These are phyloP conservation scores for Troides helena DNA, from an alignment of 2,888 invertebrate species.

Conservation along the genomic window DNA sequence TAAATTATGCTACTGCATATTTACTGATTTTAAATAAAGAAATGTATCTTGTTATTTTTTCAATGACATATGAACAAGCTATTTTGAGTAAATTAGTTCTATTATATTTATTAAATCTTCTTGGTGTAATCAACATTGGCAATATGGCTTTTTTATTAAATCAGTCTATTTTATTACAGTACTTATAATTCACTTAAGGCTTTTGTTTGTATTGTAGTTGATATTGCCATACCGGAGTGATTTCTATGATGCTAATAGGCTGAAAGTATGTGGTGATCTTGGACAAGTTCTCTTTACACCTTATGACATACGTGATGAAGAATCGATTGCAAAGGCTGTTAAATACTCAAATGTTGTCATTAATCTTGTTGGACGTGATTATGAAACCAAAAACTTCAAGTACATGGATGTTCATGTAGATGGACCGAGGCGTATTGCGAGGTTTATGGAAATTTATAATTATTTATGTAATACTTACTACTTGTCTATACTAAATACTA, in stretches of 20 bases:
- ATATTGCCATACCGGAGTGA: conserved; percentile 96
- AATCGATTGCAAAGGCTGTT: conserved; percentile 89
- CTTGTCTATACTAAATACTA: neutral
- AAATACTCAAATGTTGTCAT: conserved; percentile 98
- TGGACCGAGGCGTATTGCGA: conserved; percentile 91
- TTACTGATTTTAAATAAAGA: no score
- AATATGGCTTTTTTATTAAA: neutral
- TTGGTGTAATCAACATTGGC: no score
- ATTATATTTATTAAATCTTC: no score
- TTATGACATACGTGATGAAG: conserved; percentile 91
- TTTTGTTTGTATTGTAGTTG: conserved; percentile 79
- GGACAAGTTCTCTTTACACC: conserved; percentile 96
- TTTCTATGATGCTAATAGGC: conserved; percentile 85
- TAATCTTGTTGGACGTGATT: conserved; percentile 95
- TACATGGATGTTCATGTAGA: conserved; percentile 93
- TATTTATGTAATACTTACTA: neutral
- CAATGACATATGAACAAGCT: no score
- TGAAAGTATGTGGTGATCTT: conserved; percentile 95
- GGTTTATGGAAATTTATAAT: conserved; percentile 53
- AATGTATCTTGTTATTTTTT: no score
- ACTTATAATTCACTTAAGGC: neutral
- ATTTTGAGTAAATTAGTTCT: no score
- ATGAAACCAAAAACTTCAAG: conserved; percentile 94
- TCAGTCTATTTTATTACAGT: neutral
- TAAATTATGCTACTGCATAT: no score